A percentile compares a stretch with the other conserved stretches of the same genome.
phyloP scores from a whole-genome alignment of 2,113 vertebrate species.

The Cinclus cinclus region DNA sequence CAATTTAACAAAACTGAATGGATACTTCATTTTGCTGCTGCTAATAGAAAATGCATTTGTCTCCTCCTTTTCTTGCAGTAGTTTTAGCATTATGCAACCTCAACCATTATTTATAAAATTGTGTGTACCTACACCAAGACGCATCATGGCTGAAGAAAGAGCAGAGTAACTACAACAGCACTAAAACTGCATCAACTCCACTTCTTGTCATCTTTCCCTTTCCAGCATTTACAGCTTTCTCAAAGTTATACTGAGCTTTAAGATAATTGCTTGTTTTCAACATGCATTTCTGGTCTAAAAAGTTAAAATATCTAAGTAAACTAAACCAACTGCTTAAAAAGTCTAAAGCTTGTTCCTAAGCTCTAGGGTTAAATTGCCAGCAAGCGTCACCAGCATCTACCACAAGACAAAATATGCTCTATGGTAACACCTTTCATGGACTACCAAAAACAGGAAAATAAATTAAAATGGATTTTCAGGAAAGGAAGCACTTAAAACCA shows the following conservation, averaged over 20 bases:
- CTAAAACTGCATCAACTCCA: not conserved
- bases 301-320: not conserved
- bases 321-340: not conserved
- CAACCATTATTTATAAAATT: not conserved
- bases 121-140: not conserved
- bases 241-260: not conserved
- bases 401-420: not conserved
- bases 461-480: not conserved
- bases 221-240: not conserved
- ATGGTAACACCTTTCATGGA: not conserved
- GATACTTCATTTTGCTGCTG: not conserved
- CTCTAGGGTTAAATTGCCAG: not conserved
- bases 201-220: not conserved
- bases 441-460: not conserved
- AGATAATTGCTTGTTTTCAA: not conserved
- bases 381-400: not conserved
- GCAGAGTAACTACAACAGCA: not conserved
- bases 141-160: not conserved
- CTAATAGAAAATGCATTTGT: not conserved
- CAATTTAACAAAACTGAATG: not conserved
- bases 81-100: not conserved
- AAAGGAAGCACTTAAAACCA: not conserved
- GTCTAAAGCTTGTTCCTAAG: rapidly evolving
- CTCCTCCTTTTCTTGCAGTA: not conserved
- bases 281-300: not conserved